These are phyloP conservation scores for Allygus modestus DNA, from an alignment of 2,888 invertebrate genomes.

Conservation along the genomic window DNA sequence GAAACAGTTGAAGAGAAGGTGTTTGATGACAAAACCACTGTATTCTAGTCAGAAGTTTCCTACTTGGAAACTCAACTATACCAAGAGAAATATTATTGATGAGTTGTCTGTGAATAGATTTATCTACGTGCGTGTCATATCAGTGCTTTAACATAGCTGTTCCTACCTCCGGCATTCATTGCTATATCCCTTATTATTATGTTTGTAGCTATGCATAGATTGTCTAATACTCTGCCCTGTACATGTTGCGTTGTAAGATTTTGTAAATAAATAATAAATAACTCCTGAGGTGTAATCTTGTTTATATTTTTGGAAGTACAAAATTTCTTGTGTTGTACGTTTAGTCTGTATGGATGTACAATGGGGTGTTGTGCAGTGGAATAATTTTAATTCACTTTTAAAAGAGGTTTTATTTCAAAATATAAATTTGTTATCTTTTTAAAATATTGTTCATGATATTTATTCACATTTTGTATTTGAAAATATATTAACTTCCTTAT, in stretches of 20 bases:
- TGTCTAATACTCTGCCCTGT: conserved; percentile 72
- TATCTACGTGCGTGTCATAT: conserved; percentile 59
- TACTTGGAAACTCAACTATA: conserved; percentile 19
- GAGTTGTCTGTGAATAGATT: conserved; percentile 61
- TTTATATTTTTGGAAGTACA: conserved; percentile 55
- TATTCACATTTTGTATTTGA: too few species aligned
- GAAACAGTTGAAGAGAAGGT: conserved; percentile 19
- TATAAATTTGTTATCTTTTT: too few species aligned
- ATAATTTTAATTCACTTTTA: background rate
- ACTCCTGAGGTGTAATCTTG: conserved; percentile 31
- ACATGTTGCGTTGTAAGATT: conserved; percentile 76
- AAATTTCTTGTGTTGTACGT: conserved; percentile 36
- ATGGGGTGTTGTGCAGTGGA: conserved; percentile 22
- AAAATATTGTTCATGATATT: too few species aligned
- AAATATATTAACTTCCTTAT: too few species aligned
- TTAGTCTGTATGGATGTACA: conserved; percentile 44
- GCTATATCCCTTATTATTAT: conserved; percentile 67
- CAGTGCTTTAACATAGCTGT: conserved; percentile 62
- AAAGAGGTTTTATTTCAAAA: background rate
- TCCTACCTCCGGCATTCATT: conserved; percentile 60
- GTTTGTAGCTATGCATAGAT: conserved; percentile 68
- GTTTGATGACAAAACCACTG: conserved; percentile 52
- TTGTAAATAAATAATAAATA: conserved; percentile 74
- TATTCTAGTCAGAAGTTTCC: conserved; percentile 61
- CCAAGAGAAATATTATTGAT: conserved; percentile 55